Evolutionary conservation across 35 echinoderm and acorn worm genomes (phyloP).

Genomic region (Heliocidaris tuberculata): DNA sequence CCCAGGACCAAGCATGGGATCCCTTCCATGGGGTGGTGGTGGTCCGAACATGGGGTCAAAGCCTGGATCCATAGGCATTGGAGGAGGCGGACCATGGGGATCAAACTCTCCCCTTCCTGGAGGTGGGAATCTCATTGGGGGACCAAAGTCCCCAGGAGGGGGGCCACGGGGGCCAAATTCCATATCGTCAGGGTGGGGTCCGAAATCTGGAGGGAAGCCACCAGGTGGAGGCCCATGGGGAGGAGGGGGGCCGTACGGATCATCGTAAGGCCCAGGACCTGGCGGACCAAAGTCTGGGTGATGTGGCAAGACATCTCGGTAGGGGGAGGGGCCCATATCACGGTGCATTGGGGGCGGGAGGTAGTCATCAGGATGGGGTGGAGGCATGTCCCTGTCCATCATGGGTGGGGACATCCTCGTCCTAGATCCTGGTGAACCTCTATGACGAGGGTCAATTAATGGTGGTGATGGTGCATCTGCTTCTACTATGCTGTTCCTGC

Average conservation of each 20-base stretch:
- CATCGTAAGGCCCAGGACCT: neutral
- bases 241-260: constrained; percentile 36
- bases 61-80: constrained; percentile 36
- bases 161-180: constrained; percentile 57
- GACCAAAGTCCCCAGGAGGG: constrained; percentile 56
- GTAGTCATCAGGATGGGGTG: constrained; percentile 32
- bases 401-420: constrained; percentile 39
- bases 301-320: constrained; percentile 15
- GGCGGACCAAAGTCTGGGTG: constrained; percentile 52
- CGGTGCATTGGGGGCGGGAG: constrained; percentile 51
- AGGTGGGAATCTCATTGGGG: neutral
- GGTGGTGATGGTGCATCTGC: constrained; percentile 55
- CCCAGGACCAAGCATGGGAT: constrained; percentile 12
- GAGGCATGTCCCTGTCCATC: constrained; percentile 32
- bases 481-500: constrained; percentile 51
- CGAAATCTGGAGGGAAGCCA: constrained; percentile 39
- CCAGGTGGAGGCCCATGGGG: constrained; percentile 42
- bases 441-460: constrained; percentile 25
- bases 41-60: constrained; percentile 28
- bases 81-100: constrained; percentile 37
- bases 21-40: constrained; percentile 28
- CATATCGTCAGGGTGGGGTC: constrained; percentile 62
- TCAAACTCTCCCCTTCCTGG: constrained; percentile 43
- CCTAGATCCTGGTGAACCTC: constrained; percentile 21
- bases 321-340: constrained; percentile 47